phyloP scores from a whole-genome alignment of 2,113 vertebrate species.

The Acanthochromis polyacanthus region DNA sequence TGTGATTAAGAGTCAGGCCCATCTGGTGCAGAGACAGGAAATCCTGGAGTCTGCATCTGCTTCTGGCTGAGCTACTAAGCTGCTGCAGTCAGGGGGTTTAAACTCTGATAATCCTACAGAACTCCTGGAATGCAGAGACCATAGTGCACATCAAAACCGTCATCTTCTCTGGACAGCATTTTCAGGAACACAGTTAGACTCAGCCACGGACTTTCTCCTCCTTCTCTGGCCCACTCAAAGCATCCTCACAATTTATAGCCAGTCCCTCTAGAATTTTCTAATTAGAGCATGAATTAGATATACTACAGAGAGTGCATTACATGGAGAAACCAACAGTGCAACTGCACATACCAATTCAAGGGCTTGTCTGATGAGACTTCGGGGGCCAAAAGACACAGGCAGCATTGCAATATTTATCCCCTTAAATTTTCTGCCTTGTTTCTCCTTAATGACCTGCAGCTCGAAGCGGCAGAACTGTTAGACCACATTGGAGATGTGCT shows the following conservation, averaged over 20 bases:
- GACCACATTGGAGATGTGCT: slow-evolving; percentile 78
- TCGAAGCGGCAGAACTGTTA: slow-evolving; percentile 69
- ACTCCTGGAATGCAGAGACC: slow-evolving; percentile 80
- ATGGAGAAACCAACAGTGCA: slow-evolving; percentile 50
- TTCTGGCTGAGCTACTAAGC: slow-evolving; percentile 80
- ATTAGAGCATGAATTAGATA: slow-evolving; percentile 76
- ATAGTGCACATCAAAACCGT: slow-evolving; percentile 66
- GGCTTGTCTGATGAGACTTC: slow-evolving; percentile 49
- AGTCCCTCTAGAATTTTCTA: slow-evolving; percentile 71
- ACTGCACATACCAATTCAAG: slow-evolving; percentile 48
- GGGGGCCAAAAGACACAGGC: slow-evolving; percentile 28
- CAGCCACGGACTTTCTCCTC: slow-evolving; percentile 42
- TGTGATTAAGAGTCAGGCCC: slow-evolving; percentile 84
- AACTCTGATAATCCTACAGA: slow-evolving; percentile 78
- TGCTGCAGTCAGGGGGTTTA: slow-evolving; percentile 67
- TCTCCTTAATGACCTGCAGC: slow-evolving; percentile 60
- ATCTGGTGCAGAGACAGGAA: slow-evolving; percentile 85
- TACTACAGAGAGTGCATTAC: slow-evolving; percentile 53
- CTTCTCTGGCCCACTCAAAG: slow-evolving; percentile 49
- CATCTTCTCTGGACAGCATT: slow-evolving; percentile 60
- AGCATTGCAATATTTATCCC: slow-evolving; percentile 49
- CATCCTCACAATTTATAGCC: slow-evolving; percentile 68
- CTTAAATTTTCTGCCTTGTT: slow-evolving; percentile 29
- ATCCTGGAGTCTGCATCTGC: slow-evolving; percentile 84
- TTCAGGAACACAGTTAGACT: slow-evolving; percentile 42